Conservation (phyloP, 92 coral and sea anemone species). For the Parazoanthus atlanticus region DNA sequence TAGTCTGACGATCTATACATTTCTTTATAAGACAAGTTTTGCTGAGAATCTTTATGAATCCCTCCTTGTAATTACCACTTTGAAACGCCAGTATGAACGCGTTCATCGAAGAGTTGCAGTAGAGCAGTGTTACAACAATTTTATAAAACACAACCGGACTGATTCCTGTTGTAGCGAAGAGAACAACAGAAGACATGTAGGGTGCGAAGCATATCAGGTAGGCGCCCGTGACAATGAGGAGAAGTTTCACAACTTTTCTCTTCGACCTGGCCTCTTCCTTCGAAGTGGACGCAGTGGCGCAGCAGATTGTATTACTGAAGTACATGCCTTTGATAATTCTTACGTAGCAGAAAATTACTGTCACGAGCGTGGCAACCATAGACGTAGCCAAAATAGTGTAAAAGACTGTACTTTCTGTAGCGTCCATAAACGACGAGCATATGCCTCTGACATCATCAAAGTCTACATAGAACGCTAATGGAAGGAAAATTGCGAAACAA, state of each 20-base stretch:
- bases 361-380: not conserved
- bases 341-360: not conserved
- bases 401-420: not conserved
- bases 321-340: constrained; percentile 6
- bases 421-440: not conserved
- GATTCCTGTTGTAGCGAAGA: not conserved
- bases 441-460: not conserved
- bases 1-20: too few relatives aligned
- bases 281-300: not conserved
- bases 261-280: constrained; percentile 2
- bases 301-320: constrained; percentile 13
- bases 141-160: not conserved
- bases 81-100: constrained; percentile 38
- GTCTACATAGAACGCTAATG: not conserved
- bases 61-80: constrained; percentile 29
- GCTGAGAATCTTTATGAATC: constrained; percentile 18
- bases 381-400: not conserved
- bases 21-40: not conserved
- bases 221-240: constrained; percentile 1
- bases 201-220: constrained; percentile 7
- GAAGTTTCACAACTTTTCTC: constrained; percentile 8
- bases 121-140: constrained; percentile 1
- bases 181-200: not conserved
- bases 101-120: constrained; percentile 42
- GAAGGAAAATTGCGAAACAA: not conserved